Evolutionary conservation across 2,888 invertebrate genomes (phyloP), one percentile per base, ranked within the genome.

Genomic region (Drosophila hamatofila): DNA sequence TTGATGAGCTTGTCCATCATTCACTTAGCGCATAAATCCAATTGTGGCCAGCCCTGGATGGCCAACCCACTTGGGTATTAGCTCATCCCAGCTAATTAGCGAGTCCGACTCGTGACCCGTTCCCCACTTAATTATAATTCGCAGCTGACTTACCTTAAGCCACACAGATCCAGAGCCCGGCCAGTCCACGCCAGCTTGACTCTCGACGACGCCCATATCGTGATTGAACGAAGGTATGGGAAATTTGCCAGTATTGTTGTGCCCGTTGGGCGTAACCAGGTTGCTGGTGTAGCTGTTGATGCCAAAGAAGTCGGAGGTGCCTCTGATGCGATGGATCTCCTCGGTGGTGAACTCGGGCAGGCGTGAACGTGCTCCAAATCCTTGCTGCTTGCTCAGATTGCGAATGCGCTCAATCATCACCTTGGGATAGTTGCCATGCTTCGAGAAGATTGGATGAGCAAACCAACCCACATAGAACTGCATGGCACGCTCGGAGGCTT

Each of bases 301-400:
- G 0, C 96, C 96, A 57, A 97, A 93, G 92, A 96, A 96, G 89
- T 97, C 97, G 1, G 94, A 93, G 0, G 96, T 95, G 8, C 94
- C 95, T 39, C 91, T 92, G 25, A 96, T 94, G 60, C 93, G 92
- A 12, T 92, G 89, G 11, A 96, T 93, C 93, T 96, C 96, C 25
- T 94, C 93, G 0, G 85, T 44, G 0, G 95, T 95, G 84, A 96
- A 95, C 65, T 85, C 88, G 0, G 96, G 96, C 3, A 96, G 93
- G 12, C 96, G 94, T 0, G 96, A 95, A 21, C 94, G 92, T 0
- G 92, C 86, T 0, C 83, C 83, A 77, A 94, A 95, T 11, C 95
- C 94, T 90, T 96, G 95, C 16, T 92, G 91, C 54, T 90, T 92
- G 67, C 96, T 96, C 35, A 94, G 93, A 2, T 93, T 92, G 48